These are phyloP conservation scores for Psittacula echo DNA, from an alignment of 2,797 vertebrate genomes.

Conservation along the genomic window DNA sequence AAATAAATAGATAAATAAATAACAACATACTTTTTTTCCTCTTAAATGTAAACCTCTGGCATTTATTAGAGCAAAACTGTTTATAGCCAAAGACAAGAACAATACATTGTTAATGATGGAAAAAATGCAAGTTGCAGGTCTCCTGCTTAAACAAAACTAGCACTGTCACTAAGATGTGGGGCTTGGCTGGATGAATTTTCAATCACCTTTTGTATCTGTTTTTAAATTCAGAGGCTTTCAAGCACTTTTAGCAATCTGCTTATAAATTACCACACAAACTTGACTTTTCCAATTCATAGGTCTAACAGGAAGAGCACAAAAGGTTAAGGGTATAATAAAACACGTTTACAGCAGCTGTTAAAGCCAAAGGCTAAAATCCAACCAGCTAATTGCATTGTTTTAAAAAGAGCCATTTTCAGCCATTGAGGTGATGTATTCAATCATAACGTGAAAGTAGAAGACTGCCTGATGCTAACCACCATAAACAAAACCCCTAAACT, in stretches of 20 bases:
- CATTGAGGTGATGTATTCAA: not conserved
- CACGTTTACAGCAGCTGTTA: not conserved
- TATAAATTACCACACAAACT: not conserved
- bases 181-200: not conserved
- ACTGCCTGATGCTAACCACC: not conserved
- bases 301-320: not conserved
- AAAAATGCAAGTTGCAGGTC: not conserved
- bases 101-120: not conserved
- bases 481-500: not conserved
- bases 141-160: not conserved
- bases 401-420: not conserved
- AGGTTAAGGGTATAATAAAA: not conserved
- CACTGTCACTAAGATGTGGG: accelerated
- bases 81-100: not conserved
- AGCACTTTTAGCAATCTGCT: not conserved
- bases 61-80: not conserved
- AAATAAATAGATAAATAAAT: not conserved
- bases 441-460: not conserved
- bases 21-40: not conserved
- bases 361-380: not conserved
- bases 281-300: not conserved
- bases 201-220: not conserved
- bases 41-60: not conserved
- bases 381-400: not conserved
- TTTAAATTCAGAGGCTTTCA: not conserved